A percentile compares a stretch with the other conserved stretches of the same genome.
Evolutionary conservation across 2,797 vertebrate genomes (phyloP).

Genomic region (Alfaro cultratus): DNA sequence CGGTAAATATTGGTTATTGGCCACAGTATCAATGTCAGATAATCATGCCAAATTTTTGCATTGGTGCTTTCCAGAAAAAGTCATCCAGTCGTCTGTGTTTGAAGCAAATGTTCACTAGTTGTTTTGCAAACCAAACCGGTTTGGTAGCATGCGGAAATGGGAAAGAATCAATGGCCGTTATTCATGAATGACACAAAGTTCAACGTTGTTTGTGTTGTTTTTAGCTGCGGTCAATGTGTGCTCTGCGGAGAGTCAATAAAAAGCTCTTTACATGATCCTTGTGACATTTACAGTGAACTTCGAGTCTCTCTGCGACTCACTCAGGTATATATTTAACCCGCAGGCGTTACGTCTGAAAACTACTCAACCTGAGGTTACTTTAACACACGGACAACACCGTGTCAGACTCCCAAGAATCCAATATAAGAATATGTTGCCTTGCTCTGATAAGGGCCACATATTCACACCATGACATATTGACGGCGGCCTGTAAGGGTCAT

Average conservation of each 20-base stretch:
- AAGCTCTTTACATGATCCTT: slow-evolving; percentile 4
- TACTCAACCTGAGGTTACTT: slow-evolving; percentile 30
- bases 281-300: slow-evolving; percentile 33
- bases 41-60: too few relatives aligned
- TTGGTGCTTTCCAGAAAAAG: not conserved
- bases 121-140: not conserved
- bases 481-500: too few relatives aligned
- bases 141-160: not conserved
- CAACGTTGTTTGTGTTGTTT: slow-evolving; percentile 21
- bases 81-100: slow-evolving; percentile 1
- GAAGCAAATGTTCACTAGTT: not conserved
- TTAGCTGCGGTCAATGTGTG: slow-evolving; percentile 17
- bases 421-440: not conserved
- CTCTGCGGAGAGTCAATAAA: slow-evolving; percentile 1
- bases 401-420: slow-evolving; percentile 4
- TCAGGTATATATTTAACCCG: slow-evolving; percentile 33
- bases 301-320: slow-evolving; percentile 13
- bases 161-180: not conserved
- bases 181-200: slow-evolving; percentile 31
- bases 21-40: too few relatives aligned
- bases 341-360: slow-evolving; percentile 20
- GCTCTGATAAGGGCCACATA: not conserved
- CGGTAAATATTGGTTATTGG: not conserved
- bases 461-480: not conserved
- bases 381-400: not conserved